Percentiles rank a stretch among this genome's conserved stretches.
Conservation (phyloP, 2,888 invertebrate genomes). For the Thera britannica region DNA sequence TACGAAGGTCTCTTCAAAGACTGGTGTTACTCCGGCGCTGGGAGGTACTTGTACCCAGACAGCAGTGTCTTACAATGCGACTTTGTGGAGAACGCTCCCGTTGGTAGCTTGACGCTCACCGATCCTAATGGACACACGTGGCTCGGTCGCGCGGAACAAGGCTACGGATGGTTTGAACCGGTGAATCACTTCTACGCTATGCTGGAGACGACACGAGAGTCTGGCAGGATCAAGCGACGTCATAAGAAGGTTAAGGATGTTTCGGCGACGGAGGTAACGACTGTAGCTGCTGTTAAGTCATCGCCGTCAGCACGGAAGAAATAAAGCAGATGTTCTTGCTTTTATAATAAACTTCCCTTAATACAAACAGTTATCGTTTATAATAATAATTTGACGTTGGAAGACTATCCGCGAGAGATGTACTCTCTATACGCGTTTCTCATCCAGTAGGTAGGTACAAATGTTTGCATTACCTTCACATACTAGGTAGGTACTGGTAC, state of each 20-base stretch:
- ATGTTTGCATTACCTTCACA: too few relatives aligned
- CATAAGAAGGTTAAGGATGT: conserved; percentile 8
- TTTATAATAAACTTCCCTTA: background rate
- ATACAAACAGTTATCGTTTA: background rate
- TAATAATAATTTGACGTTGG: too few relatives aligned
- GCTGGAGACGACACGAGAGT: conserved; percentile 57
- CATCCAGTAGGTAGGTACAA: too few relatives aligned
- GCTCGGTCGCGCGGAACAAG: conserved; percentile 74
- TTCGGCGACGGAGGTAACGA: background rate
- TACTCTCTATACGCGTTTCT: too few relatives aligned
- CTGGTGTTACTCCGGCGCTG: conserved; percentile 76
- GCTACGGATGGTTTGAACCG: conserved; percentile 70
- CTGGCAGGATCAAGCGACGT: conserved; percentile 37
- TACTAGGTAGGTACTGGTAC: too few relatives aligned
- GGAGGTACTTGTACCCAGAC: conserved; percentile 81
- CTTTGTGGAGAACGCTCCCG: conserved; percentile 82
- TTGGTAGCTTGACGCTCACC: conserved; percentile 65
- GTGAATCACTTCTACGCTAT: conserved; percentile 74
- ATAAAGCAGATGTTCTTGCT: background rate
- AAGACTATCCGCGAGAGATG: too few relatives aligned
- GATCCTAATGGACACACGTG: conserved; percentile 84
- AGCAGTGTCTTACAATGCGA: conserved; percentile 72
- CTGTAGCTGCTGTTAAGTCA: background rate
- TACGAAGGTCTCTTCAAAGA: conserved; percentile 80
- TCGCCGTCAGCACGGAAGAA: background rate